A percentile compares a stretch with the other conserved stretches of the same genome.
Conservation (phyloP, 2,113 vertebrate genomes). For the Hirundichthys speculiger region DNA sequence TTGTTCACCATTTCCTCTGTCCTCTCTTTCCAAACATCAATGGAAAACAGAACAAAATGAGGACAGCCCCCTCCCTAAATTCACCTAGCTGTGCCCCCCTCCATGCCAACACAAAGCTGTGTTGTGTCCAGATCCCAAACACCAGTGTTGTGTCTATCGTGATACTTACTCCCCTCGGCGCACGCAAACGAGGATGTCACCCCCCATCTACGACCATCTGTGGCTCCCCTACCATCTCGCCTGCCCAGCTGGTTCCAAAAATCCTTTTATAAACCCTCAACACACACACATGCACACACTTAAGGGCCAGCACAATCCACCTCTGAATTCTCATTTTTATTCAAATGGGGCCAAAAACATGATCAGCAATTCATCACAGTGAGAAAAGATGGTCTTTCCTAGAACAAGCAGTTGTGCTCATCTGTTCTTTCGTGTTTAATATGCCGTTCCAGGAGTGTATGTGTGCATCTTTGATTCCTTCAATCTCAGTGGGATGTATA, state of each 20-base stretch:
- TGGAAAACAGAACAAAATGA: conserved; percentile 42
- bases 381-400: conserved; percentile 11
- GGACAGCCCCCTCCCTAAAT: conserved; percentile 3
- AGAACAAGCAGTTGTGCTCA: conserved; percentile 46
- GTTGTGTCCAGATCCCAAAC: conserved; percentile 53
- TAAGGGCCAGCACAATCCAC: conserved; percentile 8
- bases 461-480: conserved; percentile 26
- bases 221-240: conserved; percentile 47
- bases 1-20: conserved; percentile 20
- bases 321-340: conserved; percentile 34
- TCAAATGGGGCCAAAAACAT: conserved; percentile 26
- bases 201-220: conserved; percentile 76
- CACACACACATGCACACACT: conserved; percentile 12
- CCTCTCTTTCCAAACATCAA: conserved; percentile 1
- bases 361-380: conserved; percentile 33
- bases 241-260: conserved; percentile 57
- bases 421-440: conserved; percentile 59
- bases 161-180: conserved; percentile 65
- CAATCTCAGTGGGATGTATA: conserved; percentile 60
- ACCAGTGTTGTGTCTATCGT: conserved; percentile 76
- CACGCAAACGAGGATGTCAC: conserved; percentile 73
- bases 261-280: conserved; percentile 23
- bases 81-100: conserved; percentile 22
- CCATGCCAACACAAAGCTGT: conserved; percentile 39
- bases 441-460: conserved; percentile 7